Evolutionary conservation across 2,888 invertebrate species (phyloP).

Genomic region (Pammene fasciana): DNA sequence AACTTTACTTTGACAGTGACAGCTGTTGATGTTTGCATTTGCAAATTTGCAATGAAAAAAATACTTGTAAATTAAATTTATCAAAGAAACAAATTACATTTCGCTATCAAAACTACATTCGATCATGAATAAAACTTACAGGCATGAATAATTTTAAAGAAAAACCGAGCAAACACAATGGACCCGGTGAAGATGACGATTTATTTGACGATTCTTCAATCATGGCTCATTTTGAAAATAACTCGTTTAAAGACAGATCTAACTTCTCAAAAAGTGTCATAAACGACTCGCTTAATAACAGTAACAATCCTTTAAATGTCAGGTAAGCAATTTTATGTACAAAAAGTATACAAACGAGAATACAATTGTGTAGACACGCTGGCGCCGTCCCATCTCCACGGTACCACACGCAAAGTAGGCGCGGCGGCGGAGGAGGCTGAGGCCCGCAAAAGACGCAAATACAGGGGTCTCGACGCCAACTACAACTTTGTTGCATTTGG

Average conservation of each 20-base stretch:
- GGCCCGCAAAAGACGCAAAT: no score
- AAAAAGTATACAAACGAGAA: not conserved
- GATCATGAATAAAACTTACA: not conserved
- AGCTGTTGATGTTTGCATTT: conserved; percentile 12
- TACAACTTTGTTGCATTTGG: no score
- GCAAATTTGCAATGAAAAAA: not conserved
- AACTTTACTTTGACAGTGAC: not conserved
- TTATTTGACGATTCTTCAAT: conserved; percentile 72
- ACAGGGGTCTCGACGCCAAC: no score
- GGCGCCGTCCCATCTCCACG: no score
- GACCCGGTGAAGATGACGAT: conserved; percentile 61
- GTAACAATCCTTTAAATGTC: conserved; percentile 59
- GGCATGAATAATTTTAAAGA: conserved; percentile 27
- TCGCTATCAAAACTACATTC: no score
- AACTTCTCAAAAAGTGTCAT: conserved; percentile 53
- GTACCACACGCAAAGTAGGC: no score
- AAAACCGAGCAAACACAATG: conserved; percentile 14
- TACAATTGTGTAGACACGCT: no score
- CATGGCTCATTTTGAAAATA: conserved; percentile 67
- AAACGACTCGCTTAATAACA: conserved; percentile 57
- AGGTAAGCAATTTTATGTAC: conserved; percentile 56
- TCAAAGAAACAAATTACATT: not conserved
- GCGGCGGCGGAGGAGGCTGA: no score
- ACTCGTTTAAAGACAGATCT: conserved; percentile 57
- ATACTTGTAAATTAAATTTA: not conserved